These are phyloP conservation scores for Rhinolophus sinicus DNA, from an alignment of 2,113 vertebrate species.

Conservation along the genomic window DNA sequence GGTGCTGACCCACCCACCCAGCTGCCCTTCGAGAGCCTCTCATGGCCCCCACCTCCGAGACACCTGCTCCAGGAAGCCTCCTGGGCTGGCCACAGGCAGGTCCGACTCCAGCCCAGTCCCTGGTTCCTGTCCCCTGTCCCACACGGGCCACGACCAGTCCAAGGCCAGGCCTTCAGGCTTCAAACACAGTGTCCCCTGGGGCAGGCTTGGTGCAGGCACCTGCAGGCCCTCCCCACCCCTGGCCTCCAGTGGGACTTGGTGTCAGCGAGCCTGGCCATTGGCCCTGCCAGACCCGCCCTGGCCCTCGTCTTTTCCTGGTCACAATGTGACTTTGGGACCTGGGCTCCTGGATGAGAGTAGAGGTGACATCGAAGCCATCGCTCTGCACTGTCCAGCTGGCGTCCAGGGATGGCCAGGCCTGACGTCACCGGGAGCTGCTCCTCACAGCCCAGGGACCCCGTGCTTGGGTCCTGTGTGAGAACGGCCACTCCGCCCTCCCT, in stretches of 20 bases:
- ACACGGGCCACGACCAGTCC: fast-evolving
- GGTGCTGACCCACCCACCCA: neutral
- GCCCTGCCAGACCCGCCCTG: neutral
- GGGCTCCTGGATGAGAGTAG: neutral
- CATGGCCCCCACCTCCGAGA: fast-evolving
- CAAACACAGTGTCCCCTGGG: too few relatives aligned
- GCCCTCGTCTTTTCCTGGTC: neutral
- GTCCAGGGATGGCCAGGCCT: neutral
- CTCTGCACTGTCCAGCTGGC: fast-evolving
- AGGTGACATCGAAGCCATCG: fast-evolving
- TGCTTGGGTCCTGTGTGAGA: too few relatives aligned
- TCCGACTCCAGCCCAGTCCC: fast-evolving
- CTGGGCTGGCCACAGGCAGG: neutral
- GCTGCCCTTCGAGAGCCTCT: neutral
- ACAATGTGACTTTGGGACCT: neutral
- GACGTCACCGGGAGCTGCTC: fast-evolving
- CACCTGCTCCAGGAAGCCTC: neutral
- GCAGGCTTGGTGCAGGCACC: fast-evolving
- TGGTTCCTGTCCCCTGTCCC: too few relatives aligned
- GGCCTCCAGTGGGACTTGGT: neutral
- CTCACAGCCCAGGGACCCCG: too few relatives aligned
- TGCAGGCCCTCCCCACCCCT: fast-evolving
- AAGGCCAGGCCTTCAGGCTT: neutral
- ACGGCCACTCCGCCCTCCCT: neutral
- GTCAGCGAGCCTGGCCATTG: fast-evolving